A percentile compares a stretch with the other conserved stretches of the same genome.
phyloP scores from a whole-genome alignment of 2,797 vertebrate species.

The Malurus leucopterus region DNA sequence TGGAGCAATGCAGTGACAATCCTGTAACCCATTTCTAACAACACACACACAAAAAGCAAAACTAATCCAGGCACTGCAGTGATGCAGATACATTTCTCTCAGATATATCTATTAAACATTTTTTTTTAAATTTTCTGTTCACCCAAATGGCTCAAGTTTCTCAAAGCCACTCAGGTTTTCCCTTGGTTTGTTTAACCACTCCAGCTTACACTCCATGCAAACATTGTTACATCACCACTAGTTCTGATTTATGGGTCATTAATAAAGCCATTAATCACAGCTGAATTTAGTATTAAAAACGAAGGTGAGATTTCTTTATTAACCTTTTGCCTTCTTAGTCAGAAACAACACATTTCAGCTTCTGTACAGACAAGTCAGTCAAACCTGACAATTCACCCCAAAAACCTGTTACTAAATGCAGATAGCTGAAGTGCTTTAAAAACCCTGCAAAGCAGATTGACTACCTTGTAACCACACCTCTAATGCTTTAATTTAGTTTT shows the following conservation, averaged over 20 bases:
- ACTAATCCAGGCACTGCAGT: neutral
- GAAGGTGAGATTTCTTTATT: slow-evolving; percentile 49
- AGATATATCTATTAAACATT: neutral
- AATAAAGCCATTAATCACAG: slow-evolving; percentile 49
- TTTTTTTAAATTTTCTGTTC: neutral
- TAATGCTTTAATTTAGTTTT: neutral
- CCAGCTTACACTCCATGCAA: neutral
- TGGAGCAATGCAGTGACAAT: neutral
- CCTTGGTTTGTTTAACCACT: neutral
- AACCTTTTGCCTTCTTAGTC: slow-evolving; percentile 40
- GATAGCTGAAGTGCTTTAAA: neutral
- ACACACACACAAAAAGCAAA: neutral
- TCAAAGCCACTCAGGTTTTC: neutral
- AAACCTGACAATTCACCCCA: neutral
- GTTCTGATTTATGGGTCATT: slow-evolving; percentile 29
- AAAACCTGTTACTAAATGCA: neutral
- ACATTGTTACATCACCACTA: neutral
- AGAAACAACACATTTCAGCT: slow-evolving; percentile 22
- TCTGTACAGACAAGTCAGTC: neutral
- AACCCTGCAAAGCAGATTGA: neutral
- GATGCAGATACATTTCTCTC: neutral
- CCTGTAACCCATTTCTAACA: neutral
- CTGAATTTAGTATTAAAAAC: slow-evolving; percentile 34
- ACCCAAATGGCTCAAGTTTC: neutral
- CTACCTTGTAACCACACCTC: neutral